These are phyloP conservation scores for Diarsia rubi DNA, from an alignment of 2,888 invertebrate species.

Conservation along the genomic window DNA sequence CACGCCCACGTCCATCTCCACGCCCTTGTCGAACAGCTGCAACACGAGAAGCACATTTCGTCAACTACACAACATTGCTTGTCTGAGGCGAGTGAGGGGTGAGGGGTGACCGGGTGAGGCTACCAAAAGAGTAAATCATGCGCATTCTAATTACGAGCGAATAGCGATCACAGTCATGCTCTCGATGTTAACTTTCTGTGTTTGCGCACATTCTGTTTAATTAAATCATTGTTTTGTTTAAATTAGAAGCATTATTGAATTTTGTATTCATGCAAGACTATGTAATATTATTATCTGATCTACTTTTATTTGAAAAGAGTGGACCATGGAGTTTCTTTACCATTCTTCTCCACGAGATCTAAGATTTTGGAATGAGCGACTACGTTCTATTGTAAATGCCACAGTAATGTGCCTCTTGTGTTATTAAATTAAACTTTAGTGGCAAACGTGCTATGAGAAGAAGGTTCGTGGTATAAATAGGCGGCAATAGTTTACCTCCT, in stretches of 20 bases:
- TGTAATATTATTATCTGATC: too few relatives aligned
- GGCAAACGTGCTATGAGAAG: not conserved
- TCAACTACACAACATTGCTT: not conserved
- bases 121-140: not conserved
- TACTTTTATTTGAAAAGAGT: too few relatives aligned
- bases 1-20: slow-evolving; percentile 94
- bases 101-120: not conserved
- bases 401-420: too few relatives aligned
- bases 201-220: not conserved
- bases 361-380: too few relatives aligned
- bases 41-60: slow-evolving; percentile 5
- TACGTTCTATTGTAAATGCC: too few relatives aligned
- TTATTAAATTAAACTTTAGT: too few relatives aligned
- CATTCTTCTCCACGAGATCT: too few relatives aligned
- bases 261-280: too few relatives aligned
- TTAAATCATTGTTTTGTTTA: too few relatives aligned
- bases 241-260: too few relatives aligned
- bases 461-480: not conserved
- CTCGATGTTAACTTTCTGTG: not conserved
- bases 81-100: not conserved
- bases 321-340: too few relatives aligned
- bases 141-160: not conserved
- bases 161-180: not conserved
- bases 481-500: slow-evolving; percentile 91
- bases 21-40: slow-evolving; percentile 93